Percentiles rank a stretch among this genome's conserved stretches.
These are phyloP conservation scores for Paracentrotus lividus DNA, from an alignment of 53 echinoderm and acorn worm genomes.

Conservation along the genomic window DNA sequence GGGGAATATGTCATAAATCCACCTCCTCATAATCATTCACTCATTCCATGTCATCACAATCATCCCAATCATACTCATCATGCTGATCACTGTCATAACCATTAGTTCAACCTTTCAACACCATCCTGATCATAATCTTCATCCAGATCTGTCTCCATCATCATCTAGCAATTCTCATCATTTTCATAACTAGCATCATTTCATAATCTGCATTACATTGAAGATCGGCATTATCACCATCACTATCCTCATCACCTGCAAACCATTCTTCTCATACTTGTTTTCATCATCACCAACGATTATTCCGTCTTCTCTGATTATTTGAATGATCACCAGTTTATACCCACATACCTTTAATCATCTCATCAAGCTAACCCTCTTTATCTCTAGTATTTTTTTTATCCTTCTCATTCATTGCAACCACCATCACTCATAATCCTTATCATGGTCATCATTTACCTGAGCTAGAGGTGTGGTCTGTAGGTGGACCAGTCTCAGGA, in stretches of 20 bases:
- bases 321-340: no score
- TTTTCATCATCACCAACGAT: background rate
- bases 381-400: background rate
- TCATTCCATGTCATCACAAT: background rate
- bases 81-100: background rate
- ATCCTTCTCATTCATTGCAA: background rate
- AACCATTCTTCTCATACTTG: no score
- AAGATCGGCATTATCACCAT: background rate
- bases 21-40: background rate
- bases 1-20: no score
- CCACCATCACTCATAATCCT: background rate
- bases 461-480: background rate
- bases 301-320: background rate
- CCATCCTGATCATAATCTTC: background rate
- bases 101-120: background rate
- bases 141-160: background rate
- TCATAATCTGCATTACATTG: background rate
- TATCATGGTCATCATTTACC: background rate
- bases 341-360: no score
- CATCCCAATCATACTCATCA: background rate
- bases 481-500: background rate
- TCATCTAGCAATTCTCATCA: background rate
- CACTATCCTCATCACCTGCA: background rate
- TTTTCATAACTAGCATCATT: background rate
- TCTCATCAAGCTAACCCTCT: no score